These are phyloP conservation scores for Carlito syrichta DNA, from an alignment of 2,113 vertebrate species.

Conservation along the genomic window DNA sequence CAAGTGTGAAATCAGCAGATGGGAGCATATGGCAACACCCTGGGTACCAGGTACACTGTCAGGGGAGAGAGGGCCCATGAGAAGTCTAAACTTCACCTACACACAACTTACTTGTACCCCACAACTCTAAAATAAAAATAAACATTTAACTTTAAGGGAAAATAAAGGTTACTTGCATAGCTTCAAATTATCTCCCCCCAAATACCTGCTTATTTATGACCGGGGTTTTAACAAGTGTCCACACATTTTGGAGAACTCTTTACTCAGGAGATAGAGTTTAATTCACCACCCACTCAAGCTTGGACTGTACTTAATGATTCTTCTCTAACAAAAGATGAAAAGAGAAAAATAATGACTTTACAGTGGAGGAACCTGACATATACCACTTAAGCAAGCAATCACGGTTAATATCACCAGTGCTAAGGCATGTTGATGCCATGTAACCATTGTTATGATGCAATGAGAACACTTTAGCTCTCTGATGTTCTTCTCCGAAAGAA, in stretches of 20 bases:
- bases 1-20: too few species aligned
- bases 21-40: too few species aligned
- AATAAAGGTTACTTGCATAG: neutral
- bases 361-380: neutral
- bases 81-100: too few species aligned
- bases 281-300: neutral
- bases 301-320: neutral
- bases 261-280: neutral
- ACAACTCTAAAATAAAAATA: too few species aligned
- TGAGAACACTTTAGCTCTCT: neutral
- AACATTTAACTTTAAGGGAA: neutral
- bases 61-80: too few species aligned
- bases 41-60: too few species aligned
- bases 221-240: neutral
- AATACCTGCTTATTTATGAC: neutral
- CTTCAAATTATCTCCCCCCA: neutral
- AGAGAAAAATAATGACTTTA: neutral
- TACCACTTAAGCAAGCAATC: neutral
- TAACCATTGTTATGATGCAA: neutral
- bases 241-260: neutral
- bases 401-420: neutral
- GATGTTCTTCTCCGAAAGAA: neutral
- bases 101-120: too few species aligned
- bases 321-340: neutral
- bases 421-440: neutral